Evolutionary conservation across 2,113 vertebrate species (phyloP).

Genomic region (Tachysurus fulvidraco): DNA sequence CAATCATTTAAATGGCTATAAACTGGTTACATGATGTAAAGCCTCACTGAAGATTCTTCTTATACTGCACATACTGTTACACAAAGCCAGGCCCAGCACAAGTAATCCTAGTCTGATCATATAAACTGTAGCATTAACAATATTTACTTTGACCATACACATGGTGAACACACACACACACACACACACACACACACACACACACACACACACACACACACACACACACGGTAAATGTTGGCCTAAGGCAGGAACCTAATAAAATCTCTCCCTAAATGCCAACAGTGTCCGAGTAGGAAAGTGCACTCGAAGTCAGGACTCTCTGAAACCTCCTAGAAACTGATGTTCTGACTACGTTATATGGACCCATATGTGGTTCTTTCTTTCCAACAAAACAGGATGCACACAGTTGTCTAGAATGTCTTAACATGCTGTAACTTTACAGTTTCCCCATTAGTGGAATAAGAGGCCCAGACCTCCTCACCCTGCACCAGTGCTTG

Average conservation of each 20-base stretch:
- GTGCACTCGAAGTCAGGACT: neutral
- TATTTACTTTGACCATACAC: constrained; percentile 5
- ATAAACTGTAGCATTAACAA: neutral
- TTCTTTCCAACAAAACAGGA: neutral
- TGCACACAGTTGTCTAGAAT: neutral
- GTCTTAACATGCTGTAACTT: neutral
- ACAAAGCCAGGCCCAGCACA: neutral
- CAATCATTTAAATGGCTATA: too few relatives aligned
- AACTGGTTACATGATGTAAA: neutral
- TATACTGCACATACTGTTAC: neutral
- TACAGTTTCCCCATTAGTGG: neutral
- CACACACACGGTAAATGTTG: constrained; percentile 16
- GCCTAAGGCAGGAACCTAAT: constrained; percentile 2
- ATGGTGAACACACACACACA: neutral
- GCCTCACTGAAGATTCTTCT: neutral
- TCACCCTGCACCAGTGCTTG: neutral
- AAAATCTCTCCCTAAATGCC: neutral
- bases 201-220: constrained; percentile 7
- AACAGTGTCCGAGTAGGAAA: neutral
- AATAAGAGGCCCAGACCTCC: neutral
- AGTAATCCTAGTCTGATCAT: neutral
- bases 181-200: constrained; percentile 8
- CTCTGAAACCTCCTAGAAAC: neutral
- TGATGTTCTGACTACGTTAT: neutral
- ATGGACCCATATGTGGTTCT: neutral